Evolutionary conservation across 2,113 vertebrate species (phyloP), one percentile per base, ranked within the genome.

Genomic region (Lophotis ruficrista): DNA sequence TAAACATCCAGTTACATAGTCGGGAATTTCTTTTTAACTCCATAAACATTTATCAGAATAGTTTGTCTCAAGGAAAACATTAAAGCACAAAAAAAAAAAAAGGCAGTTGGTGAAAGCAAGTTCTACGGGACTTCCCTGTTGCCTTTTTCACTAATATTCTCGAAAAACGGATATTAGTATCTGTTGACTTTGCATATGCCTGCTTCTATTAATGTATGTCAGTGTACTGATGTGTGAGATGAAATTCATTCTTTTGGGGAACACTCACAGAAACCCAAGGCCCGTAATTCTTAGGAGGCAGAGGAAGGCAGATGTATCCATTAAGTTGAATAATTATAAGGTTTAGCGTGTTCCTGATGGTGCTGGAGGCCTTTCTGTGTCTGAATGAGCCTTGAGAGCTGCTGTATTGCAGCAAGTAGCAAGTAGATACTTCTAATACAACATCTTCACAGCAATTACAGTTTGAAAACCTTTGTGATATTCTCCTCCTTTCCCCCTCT

Each of bases 31-130:
- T 92, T 82, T 76, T 65, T 69, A 87, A 68, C 57, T 72, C 50
- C 17, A 18, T 83, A 96, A 94, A 96, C 77, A 80, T 95, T 95
- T 87, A 48, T 87, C 65, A 57, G 45, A 84, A 50, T 16, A 72
- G 89, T 94, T 96, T 95, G 57, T 87, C 76, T 81, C 31, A 87
- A 82, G 83, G 73, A 89, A 89, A 92, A 84, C 57, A 73, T 77
- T 90, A 30, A 92, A 84, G 47, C 10, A 45, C 15, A 77, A 54
- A 65, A 24, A 22, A 17, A 5, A 28, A 15, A 0, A 2, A 71
- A 83, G 60, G 31, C 38, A 57, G 24, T n/a, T 56, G 33, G 4
- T 25, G 30, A 86, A 72, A 35, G 35, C 53, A 50, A 83, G 7
- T 71, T 88, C 35, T 56, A 3, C 0, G 0, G 31, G 20, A 14